Base-by-base conservation (phyloP, 2,113 vertebrate species). In the Rhabdomys dilectus region DNA sequence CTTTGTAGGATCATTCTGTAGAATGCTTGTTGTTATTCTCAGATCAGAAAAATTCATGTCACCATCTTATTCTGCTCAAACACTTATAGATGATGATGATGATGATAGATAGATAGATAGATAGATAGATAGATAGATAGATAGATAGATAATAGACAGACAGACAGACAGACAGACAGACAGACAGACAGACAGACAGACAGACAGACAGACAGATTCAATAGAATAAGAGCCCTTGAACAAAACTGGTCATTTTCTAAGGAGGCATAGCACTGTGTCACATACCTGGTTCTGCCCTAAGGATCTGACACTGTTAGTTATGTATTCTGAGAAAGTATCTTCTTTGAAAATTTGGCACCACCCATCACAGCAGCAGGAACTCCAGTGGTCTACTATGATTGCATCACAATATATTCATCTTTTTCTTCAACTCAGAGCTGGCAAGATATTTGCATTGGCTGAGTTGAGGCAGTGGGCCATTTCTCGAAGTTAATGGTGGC, bases 11-110 rank as follows among this genome's bases (percentile, higher is more conserved):
- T 99, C 98, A 0, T 97, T 92, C 7, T 99, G 98, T 24, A 98
- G 98, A 97, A 99, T 99, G 97, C 99, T 99, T 89, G 99, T 98
- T 45, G 99, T 99, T 98, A 99, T 98, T 76, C 99, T 99, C 92
- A 99, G 99, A 77, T 99, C 99, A 64, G 99, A 99, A 97, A 98
- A 99, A 95, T 98, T 98, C 99, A 99, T 21, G 98, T 98, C 98
- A 99, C 99, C 99, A 99, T 99, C n/a, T 98, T 98, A 91, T 98
- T 42, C 60, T 99, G 99, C 87, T 99, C 99, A 45, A 98, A 68
- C 1, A 99, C 99, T 0, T 39, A 36, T 17, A 36, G 66, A 70
- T 6, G 36, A 51, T 51, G 51, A 9, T 45, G 66, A 68, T 68
- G 66, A 68, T 68, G 15, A 68, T 68, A 34, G 66, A 68, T 68